Evolutionary conservation across 2,113 vertebrate genomes (phyloP).

Genomic region (Nannospalax galili): DNA sequence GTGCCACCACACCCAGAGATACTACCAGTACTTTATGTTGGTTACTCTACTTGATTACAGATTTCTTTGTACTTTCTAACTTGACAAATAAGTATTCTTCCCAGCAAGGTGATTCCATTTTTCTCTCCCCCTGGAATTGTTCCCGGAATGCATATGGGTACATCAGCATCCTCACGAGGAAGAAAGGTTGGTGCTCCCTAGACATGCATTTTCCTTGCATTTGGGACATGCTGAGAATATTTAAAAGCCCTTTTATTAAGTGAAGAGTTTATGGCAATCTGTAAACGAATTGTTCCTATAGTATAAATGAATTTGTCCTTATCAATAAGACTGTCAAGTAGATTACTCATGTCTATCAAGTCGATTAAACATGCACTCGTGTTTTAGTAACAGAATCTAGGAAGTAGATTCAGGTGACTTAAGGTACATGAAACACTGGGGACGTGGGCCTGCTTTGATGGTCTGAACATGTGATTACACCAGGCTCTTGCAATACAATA

Average conservation of each 20-base stretch:
- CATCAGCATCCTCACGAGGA: background rate
- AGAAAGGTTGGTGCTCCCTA: background rate
- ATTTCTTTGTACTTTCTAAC: background rate
- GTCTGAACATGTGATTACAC: background rate
- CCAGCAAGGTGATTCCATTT: background rate
- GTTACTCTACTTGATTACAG: background rate
- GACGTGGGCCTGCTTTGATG: background rate
- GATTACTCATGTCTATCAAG: background rate
- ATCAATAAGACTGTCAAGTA: constrained; percentile 1
- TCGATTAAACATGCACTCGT: constrained; percentile 17
- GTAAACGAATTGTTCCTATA: constrained; percentile 49
- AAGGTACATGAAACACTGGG: background rate
- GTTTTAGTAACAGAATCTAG: background rate
- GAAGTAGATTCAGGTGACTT: background rate
- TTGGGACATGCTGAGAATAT: background rate
- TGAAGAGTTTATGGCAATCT: constrained; percentile 27
- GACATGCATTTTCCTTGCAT: constrained; percentile 3
- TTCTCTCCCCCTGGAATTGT: background rate
- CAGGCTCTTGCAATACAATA: background rate
- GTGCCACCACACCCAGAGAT: too few species aligned
- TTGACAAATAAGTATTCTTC: constrained; percentile 50
- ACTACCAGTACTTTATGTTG: background rate
- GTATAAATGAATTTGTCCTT: background rate
- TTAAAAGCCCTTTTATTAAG: constrained; percentile 12
- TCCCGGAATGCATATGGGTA: background rate